Conservation (phyloP, 2,797 vertebrate species). For the Tangara arthus region DNA sequence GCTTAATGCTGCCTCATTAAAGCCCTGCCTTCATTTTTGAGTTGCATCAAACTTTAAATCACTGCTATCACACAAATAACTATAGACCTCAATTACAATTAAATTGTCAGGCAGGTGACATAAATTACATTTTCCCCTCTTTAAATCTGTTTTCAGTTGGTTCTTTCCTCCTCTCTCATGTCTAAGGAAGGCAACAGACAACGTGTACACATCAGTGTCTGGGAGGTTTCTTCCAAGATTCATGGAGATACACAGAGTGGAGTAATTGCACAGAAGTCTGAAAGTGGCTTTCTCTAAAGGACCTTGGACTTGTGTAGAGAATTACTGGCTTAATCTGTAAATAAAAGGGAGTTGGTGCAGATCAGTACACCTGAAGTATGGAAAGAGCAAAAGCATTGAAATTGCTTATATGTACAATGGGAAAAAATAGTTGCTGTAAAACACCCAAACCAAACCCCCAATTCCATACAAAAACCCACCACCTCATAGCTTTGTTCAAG, state of each 20-base stretch:
- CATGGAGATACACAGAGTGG: background rate
- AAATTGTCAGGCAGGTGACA: background rate
- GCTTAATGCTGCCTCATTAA: background rate
- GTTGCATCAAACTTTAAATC: background rate
- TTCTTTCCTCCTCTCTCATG: background rate
- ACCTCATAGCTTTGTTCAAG: background rate
- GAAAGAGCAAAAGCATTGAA: background rate
- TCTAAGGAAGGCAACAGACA: background rate
- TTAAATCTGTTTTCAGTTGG: background rate
- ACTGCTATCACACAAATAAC: background rate
- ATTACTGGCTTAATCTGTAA: background rate
- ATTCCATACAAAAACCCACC: accelerated
- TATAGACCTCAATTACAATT: background rate
- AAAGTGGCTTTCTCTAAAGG: background rate
- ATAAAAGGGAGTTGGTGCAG: background rate
- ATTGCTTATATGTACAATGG: background rate
- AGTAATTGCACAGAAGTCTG: background rate
- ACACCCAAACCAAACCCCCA: background rate
- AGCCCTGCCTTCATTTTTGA: background rate
- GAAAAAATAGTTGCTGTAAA: background rate
- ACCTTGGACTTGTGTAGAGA: background rate
- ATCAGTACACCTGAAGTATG: background rate
- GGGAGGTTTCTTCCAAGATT: background rate
- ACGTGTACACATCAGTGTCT: background rate
- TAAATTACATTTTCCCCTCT: background rate